phyloP scores from a whole-genome alignment of 2,797 vertebrate species.

The Apogon hyalosoma region DNA sequence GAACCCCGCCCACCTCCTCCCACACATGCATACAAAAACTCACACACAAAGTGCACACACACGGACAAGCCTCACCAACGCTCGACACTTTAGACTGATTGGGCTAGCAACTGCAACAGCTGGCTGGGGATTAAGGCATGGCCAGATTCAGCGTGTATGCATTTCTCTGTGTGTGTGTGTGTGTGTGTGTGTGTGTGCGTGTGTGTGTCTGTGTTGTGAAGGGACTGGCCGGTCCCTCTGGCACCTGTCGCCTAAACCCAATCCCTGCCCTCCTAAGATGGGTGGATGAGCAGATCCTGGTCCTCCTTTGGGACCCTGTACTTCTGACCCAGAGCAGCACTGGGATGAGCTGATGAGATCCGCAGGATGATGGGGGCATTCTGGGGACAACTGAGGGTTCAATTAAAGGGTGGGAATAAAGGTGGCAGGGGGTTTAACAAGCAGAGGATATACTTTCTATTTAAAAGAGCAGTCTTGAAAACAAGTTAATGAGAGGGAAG shows the following conservation, averaged over 20 bases:
- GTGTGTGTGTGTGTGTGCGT: conserved; percentile 43
- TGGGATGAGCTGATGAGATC: conserved; percentile 50
- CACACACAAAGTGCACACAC: conserved; percentile 19
- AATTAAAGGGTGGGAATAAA: conserved; percentile 16
- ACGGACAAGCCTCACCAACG: conserved; percentile 26
- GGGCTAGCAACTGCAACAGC: conserved; percentile 87
- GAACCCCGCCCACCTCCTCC: conserved; percentile 43
- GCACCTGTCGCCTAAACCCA: conserved; percentile 85
- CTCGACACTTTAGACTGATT: conserved; percentile 78
- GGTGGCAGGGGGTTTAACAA: neutral
- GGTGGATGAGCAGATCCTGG: conserved; percentile 68
- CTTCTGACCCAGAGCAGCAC: conserved; percentile 44
- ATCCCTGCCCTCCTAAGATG: conserved; percentile 77
- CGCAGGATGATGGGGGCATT: conserved; percentile 37
- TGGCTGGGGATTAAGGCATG: conserved; percentile 84
- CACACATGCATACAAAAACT: conserved; percentile 18
- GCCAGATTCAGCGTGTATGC: conserved; percentile 72
- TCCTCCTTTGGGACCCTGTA: conserved; percentile 70
- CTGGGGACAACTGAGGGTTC: conserved; percentile 50
- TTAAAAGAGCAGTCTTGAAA: conserved; percentile 11
- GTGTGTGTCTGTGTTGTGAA: conserved; percentile 32
- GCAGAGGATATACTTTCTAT: conserved; percentile 9
- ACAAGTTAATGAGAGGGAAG: conserved; percentile 18
- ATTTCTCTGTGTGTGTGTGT: conserved; percentile 48
- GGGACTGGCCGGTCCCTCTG: conserved; percentile 74